Evolutionary conservation across 1,140 invertebrate species (phyloP), one percentile per base, ranked within the genome.

Genomic region (Phthorimaea operculella): DNA sequence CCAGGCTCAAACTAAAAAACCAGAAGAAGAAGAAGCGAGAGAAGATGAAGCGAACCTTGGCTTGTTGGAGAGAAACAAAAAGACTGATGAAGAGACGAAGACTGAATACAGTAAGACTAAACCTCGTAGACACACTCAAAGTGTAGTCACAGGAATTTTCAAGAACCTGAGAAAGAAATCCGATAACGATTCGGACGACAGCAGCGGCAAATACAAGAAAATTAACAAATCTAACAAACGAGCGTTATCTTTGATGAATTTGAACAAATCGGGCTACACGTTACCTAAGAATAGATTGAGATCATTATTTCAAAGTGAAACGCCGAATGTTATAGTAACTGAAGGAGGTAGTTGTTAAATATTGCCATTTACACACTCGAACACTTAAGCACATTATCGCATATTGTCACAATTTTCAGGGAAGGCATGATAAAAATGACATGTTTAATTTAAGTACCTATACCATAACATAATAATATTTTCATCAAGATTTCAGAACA

Each of bases 341-440:
- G 80, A 86, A 85, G 83, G 83, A 87, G 85, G 85, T 87, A 87
- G 73, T 66, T 73, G 21, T 28, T 28, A 28, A 28, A 57, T 39
- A 52, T 49, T 55, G 21, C 21, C 21, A 28, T 28, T 28, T 28
- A 28, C 51, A 34, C 36, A 42, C 39, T 52, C 14, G 21, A 28
- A 28, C 21, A 47, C 11, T 18, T 44, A 4, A 42, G 9, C 9
- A 4, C 39, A 42, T 1, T 42, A 42, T n/a, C 14, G 9, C 39
- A 15, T 4, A 15, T 42, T 28, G 21, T 28, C 39, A 42, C 39
- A 12, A 2, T 42, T 15, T 4, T 42, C 9, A 2, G 9, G 9
- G 4, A 4, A 42, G 39, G 39, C 14, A n/a, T 42, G 11, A 12
- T n/a, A 42, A n/a, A n/a, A 12, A 42, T n/a, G 14, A 42, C 14